A percentile compares a stretch with the other conserved stretches of the same genome.
Evolutionary conservation across 2,888 invertebrate species (phyloP).

Genomic region (Xestoiulus laeticollis): DNA sequence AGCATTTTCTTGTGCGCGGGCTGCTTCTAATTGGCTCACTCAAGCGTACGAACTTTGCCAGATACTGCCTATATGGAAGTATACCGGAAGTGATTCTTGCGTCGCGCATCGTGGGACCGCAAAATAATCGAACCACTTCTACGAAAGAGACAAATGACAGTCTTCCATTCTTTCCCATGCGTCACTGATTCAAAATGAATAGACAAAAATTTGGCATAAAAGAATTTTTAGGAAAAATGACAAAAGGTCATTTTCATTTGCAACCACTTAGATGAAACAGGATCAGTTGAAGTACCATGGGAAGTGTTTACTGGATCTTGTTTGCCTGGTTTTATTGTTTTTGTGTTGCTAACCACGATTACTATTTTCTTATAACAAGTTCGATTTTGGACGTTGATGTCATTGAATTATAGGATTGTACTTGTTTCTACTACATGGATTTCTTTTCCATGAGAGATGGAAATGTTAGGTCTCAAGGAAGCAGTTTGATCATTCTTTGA

Average conservation of each 20-base stretch:
- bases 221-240: neutral
- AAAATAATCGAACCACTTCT: neutral
- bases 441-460: too few relatives aligned
- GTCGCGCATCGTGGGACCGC: slow-evolving; percentile 18
- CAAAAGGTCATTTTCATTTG: neutral
- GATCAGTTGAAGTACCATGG: neutral
- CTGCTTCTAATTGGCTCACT: slow-evolving; percentile 32
- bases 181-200: neutral
- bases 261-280: neutral
- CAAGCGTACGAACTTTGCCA: neutral
- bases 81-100: neutral
- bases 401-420: too few relatives aligned
- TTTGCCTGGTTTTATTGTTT: neutral
- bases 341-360: neutral
- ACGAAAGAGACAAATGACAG: neutral
- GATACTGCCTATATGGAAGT: neutral
- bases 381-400: neutral
- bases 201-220: neutral
- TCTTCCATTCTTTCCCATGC: neutral
- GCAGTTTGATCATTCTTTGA: too few relatives aligned
- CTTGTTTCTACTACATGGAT: too few relatives aligned
- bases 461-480: too few relatives aligned
- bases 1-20: slow-evolving; percentile 12
- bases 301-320: neutral
- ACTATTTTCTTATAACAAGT: neutral